Evolutionary conservation across 2,888 invertebrate species (phyloP).

Genomic region (Ectropis crepuscularia): DNA sequence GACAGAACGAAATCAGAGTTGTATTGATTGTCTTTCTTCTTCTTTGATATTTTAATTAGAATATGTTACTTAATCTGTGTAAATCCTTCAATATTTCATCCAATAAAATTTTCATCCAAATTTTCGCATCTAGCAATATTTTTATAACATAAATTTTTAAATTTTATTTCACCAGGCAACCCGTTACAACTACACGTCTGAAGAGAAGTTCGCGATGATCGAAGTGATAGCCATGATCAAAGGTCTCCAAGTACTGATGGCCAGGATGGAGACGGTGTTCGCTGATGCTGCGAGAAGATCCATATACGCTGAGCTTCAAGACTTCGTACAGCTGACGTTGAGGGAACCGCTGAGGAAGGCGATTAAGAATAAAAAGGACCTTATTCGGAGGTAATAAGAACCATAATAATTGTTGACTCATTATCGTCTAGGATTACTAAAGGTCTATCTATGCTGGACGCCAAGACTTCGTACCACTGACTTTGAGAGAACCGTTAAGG

Average conservation of each 20-base stretch:
- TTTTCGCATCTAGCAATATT: no score
- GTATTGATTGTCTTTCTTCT: no score
- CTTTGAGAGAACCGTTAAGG: conserved; percentile 94
- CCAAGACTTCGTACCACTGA: conserved; percentile 97
- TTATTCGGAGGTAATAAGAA: conserved; percentile 90
- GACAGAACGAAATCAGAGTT: no score
- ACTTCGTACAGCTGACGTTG: conserved; percentile 95
- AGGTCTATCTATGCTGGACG: conserved; percentile 97
- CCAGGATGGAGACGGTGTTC: conserved; percentile 96
- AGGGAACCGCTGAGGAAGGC: conserved; percentile 98
- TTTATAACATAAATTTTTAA: background rate
- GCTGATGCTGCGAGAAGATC: conserved; percentile 86
- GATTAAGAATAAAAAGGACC: conserved; percentile 98
- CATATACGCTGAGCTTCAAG: conserved; percentile 98
- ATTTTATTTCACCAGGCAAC: conserved; percentile 87
- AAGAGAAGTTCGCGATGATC: conserved; percentile 98
- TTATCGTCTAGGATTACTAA: no score
- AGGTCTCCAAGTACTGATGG: conserved; percentile 98
- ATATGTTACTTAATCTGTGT: no score
- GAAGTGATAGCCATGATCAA: conserved; percentile 99
- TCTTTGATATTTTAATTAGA: no score
- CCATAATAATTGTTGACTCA: no score
- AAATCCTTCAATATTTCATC: no score
- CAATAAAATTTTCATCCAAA: no score
- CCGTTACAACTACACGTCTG: conserved; percentile 98